Conservation (phyloP, 2,113 vertebrate species). For the Ptilonorhynchus violaceus region DNA sequence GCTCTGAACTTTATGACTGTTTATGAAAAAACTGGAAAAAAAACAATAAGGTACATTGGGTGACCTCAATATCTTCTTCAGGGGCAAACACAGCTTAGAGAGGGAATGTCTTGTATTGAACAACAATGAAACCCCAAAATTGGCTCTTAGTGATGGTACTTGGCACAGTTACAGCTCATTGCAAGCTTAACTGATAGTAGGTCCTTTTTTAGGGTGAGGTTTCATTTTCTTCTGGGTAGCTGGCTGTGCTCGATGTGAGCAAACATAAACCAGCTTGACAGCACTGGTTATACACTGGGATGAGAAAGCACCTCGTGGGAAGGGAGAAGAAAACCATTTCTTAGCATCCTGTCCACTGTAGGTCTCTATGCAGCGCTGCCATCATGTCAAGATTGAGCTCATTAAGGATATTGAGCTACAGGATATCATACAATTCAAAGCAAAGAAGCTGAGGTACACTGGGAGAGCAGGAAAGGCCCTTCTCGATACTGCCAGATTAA, state of each 20-base stretch:
- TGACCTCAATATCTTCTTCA: neutral
- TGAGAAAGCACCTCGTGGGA: neutral
- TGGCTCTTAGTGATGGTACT: neutral
- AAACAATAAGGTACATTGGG: neutral
- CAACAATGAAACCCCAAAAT: neutral
- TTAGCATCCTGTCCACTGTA: neutral
- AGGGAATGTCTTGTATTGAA: neutral
- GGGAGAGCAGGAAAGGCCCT: neutral
- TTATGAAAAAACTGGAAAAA: neutral
- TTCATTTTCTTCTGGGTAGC: constrained; percentile 31
- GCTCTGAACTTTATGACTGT: neutral
- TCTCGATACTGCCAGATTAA: neutral
- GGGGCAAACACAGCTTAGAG: neutral
- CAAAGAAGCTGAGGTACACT: neutral
- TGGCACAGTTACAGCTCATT: constrained; percentile 14
- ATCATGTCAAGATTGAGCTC: neutral
- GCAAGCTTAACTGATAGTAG: neutral
- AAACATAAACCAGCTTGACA: constrained; percentile 36
- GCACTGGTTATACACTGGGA: neutral
- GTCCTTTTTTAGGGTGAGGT: constrained; percentile 35
- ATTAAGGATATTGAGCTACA: neutral
- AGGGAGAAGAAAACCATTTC: neutral
- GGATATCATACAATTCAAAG: neutral
- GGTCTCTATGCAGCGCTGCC: neutral
- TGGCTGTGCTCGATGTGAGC: constrained; percentile 29